phyloP scores from a whole-genome alignment of 1,140 invertebrate species.

The Parasteatoda tepidariorum region DNA sequence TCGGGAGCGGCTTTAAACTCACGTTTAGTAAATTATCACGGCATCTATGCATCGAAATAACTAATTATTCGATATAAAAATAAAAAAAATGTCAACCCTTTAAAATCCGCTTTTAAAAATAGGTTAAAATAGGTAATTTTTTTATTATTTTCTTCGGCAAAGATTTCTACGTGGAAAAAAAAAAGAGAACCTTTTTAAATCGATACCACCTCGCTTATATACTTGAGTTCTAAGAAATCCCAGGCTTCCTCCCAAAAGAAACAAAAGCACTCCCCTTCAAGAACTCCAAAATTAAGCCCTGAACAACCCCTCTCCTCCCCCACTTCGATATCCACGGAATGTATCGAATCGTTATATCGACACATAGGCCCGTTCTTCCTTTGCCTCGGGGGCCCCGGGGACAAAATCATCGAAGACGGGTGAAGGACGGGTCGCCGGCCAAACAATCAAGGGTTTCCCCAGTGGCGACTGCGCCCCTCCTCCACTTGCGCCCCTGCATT shows the following conservation, averaged over 20 bases:
- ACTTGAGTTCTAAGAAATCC: neutral
- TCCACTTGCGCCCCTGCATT: neutral
- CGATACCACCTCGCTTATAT: neutral
- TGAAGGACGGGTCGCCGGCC: constrained; percentile 14
- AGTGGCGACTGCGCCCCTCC: neutral
- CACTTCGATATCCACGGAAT: neutral
- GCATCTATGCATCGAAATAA: no score
- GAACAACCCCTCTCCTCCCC: neutral
- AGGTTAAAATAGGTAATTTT: no score
- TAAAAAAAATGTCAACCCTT: no score
- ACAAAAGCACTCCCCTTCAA: neutral
- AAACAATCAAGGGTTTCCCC: constrained; percentile 15
- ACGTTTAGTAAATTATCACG: no score
- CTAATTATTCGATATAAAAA: no score
- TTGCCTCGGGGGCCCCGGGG: neutral
- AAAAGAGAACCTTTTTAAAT: no score
- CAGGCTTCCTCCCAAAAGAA: neutral
- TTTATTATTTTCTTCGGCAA: no score
- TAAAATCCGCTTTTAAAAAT: no score
- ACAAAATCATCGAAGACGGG: constrained; percentile 18
- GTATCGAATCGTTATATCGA: constrained; percentile 16
- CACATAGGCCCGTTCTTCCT: neutral
- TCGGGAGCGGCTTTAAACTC: no score
- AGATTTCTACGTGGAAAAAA: no score
- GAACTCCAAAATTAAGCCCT: neutral